Conservation (phyloP, 2,797 vertebrate species). For the Melanotaenia boesemani region DNA sequence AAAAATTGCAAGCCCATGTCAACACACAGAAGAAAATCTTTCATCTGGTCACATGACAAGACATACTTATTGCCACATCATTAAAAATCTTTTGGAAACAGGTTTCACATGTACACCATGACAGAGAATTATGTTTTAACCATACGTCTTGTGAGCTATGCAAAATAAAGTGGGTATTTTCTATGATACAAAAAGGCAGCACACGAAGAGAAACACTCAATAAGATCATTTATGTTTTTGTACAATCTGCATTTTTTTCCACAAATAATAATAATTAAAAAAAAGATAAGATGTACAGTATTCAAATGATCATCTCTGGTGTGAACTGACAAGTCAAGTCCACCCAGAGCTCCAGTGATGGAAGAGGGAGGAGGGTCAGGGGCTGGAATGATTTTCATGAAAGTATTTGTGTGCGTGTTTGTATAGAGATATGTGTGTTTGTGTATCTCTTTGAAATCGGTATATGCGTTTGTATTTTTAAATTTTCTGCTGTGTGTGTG, state of each 20-base stretch:
- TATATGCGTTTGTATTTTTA: constrained; percentile 19
- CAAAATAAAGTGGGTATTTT: constrained; percentile 27
- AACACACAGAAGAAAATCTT: constrained; percentile 16
- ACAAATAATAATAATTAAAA: constrained; percentile 73
- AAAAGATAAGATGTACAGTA: constrained; percentile 85
- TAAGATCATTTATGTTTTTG: constrained; percentile 88
- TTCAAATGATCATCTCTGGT: constrained; percentile 77
- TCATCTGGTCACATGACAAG: constrained; percentile 31
- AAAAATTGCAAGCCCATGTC: constrained; percentile 8
- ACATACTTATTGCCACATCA: constrained; percentile 19
- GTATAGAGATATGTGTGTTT: not conserved
- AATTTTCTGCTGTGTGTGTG: constrained; percentile 4
- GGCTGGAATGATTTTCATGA: constrained; percentile 60
- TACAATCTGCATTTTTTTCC: constrained; percentile 83
- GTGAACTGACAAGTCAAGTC: constrained; percentile 65
- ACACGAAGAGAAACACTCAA: constrained; percentile 79
- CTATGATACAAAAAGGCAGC: constrained; percentile 71
- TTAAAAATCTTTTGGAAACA: constrained; percentile 8
- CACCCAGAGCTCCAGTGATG: constrained; percentile 74
- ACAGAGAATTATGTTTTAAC: constrained; percentile 16
- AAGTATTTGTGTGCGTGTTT: constrained; percentile 6
- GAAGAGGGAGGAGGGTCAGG: constrained; percentile 40
- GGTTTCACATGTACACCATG: constrained; percentile 10
- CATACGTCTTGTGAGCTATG: constrained; percentile 20
- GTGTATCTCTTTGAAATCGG: constrained; percentile 5